phyloP scores from a whole-genome alignment of 1,140 invertebrate genomes.

The Planococcus citri region DNA sequence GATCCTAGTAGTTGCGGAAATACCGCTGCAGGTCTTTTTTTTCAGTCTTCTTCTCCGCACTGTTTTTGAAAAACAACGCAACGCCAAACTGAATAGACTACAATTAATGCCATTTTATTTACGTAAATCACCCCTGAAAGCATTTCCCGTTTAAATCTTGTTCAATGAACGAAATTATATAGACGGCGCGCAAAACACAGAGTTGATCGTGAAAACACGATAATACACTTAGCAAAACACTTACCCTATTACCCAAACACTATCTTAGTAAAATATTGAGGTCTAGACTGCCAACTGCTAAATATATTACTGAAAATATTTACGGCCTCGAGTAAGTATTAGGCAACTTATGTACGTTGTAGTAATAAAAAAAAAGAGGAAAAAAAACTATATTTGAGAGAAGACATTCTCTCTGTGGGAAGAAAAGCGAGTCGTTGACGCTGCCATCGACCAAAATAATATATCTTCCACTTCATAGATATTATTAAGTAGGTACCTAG shows the following conservation, averaged over 20 bases:
- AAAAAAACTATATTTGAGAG: too few relatives aligned
- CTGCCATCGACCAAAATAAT: too few relatives aligned
- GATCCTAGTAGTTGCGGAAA: too few relatives aligned
- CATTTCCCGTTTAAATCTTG: slow-evolving; percentile 2
- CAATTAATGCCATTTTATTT: slow-evolving; percentile 4
- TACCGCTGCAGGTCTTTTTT: too few relatives aligned
- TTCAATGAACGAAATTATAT: not conserved
- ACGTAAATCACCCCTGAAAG: slow-evolving; percentile 1
- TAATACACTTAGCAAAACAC: slow-evolving; percentile 7
- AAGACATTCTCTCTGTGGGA: too few relatives aligned
- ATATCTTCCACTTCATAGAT: too few relatives aligned
- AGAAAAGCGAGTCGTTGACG: too few relatives aligned
- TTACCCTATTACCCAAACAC: not conserved
- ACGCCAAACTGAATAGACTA: too few relatives aligned
- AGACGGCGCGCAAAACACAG: not conserved
- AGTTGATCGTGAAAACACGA: not conserved
- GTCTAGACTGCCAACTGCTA: not conserved
- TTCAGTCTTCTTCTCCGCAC: too few relatives aligned
- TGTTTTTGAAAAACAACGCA: not conserved
- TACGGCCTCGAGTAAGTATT: not conserved
- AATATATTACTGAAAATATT: not conserved
- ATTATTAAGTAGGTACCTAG: too few relatives aligned
- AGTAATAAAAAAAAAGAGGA: too few relatives aligned
- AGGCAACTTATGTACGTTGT: too few relatives aligned
- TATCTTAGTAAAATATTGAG: slow-evolving; percentile 8